Base-by-base conservation (phyloP, 2,888 invertebrate genomes). In the Timema cristinae region DNA sequence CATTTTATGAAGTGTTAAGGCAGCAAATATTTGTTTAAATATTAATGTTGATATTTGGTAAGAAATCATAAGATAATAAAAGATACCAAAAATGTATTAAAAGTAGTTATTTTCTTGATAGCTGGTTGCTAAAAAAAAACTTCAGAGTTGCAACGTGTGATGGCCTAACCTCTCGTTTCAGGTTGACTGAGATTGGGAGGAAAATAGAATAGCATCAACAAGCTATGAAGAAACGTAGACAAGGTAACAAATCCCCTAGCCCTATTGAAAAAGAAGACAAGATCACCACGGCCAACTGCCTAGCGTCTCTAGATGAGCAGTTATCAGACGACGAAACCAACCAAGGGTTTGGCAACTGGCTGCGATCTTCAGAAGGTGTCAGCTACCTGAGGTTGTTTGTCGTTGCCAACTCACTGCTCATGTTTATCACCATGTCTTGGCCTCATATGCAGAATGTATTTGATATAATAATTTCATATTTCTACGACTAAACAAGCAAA, bases 371-470 rank as follows among this genome's bases (percentile, higher is more conserved):
- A 75, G 87, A 89, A 75, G 90, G 90, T 66, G 81, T 90, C 75
- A 91, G 91, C 79, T 91, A 90, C 82, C 89, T 93, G 89, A 90
- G 90, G 81, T 82, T 93, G n/a, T 93, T 93, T 80, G 91, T 93
- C 47, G 84, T 93, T 73, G 89, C 90, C 61, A 93, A 93, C 82
- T 89, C 91, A 49, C 80, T 93, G 66, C 85, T 91, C 74, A 83
- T 92, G 76, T 87, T 93, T 74, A 82, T 91, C 13, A 89, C 91
- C 0, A 84, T 92, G 82, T 88, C 88, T 13, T 91, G 90, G 87
- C 92, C 93, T 0, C 89, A 90, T 76, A 82, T 93, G 76, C 87
- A 88, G 78, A 85, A 87, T 75, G 83, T 85, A 11, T 84, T 86
- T 72, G 82, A 84, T 69, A 85, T 81, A 32, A 75, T 84, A 15